Evolutionary conservation across 1,140 invertebrate genomes (phyloP).

Genomic region (Bombus haemorrhoidalis): DNA sequence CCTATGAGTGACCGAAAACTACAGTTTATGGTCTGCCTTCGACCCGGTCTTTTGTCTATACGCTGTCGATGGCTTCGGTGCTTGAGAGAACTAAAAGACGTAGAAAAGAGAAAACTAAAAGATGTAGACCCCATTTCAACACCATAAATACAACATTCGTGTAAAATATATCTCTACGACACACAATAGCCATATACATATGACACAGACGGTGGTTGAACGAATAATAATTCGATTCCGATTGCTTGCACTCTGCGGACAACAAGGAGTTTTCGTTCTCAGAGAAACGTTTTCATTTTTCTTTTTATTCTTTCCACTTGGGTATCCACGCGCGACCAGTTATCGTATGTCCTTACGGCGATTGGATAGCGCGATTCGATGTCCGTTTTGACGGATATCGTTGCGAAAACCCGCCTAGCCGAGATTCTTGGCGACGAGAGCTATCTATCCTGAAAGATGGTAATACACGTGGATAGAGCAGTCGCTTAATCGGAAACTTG

Average conservation of each 20-base stretch:
- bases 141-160: too few relatives aligned
- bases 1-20: too few relatives aligned
- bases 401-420: not conserved
- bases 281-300: not conserved
- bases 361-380: not conserved
- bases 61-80: too few relatives aligned
- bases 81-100: too few relatives aligned
- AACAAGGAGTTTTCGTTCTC: not conserved
- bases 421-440: not conserved
- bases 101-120: too few relatives aligned
- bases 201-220: not conserved
- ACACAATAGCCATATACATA: not conserved
- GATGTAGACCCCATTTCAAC: too few relatives aligned
- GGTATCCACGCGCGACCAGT: not conserved
- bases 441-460: not conserved
- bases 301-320: not conserved
- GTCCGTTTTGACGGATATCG: not conserved
- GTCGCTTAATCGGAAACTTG: conserved; percentile 30
- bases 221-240: not conserved
- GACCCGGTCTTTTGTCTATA: too few relatives aligned
- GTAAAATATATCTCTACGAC: not conserved
- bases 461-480: conserved; percentile 9
- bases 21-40: too few relatives aligned
- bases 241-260: not conserved
- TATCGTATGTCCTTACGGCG: not conserved